These are phyloP conservation scores for Hoplodrina blanda DNA, from an alignment of 2,888 invertebrate species.

Conservation along the genomic window DNA sequence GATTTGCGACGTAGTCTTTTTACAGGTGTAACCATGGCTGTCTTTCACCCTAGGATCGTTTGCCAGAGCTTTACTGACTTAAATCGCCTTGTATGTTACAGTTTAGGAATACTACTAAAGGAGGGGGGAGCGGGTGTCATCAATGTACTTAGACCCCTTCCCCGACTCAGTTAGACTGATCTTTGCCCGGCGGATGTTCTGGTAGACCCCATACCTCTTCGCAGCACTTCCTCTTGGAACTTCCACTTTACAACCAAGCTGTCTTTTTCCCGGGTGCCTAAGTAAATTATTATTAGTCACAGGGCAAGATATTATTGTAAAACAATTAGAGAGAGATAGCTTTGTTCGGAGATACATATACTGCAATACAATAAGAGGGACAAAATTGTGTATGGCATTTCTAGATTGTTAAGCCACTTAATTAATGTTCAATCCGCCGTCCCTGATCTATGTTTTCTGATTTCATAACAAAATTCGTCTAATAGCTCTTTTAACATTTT, in stretches of 20 bases:
- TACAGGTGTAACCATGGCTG: no score
- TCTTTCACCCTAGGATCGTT: background rate
- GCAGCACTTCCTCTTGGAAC: background rate
- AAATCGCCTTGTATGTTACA: background rate
- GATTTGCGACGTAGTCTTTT: no score
- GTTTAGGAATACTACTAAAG: no score
- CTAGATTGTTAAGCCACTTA: background rate
- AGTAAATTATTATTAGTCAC: slow-evolving; percentile 1
- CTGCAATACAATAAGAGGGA: background rate
- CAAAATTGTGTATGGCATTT: background rate
- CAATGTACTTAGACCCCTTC: no score
- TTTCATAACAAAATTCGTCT: background rate
- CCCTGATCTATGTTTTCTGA: background rate
- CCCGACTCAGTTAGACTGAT: no score
- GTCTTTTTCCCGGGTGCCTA: background rate
- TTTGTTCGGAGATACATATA: background rate
- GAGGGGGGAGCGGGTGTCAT: background rate
- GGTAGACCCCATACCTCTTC: background rate
- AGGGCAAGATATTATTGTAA: background rate
- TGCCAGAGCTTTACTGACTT: background rate
- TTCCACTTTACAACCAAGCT: background rate
- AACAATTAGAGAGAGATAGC: background rate
- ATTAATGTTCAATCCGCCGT: no score
- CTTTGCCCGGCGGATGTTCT: background rate
- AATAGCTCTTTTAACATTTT: background rate